These are phyloP conservation scores for Punctoribates punctum DNA, from an alignment of 2,888 invertebrate genomes.

Conservation along the genomic window DNA sequence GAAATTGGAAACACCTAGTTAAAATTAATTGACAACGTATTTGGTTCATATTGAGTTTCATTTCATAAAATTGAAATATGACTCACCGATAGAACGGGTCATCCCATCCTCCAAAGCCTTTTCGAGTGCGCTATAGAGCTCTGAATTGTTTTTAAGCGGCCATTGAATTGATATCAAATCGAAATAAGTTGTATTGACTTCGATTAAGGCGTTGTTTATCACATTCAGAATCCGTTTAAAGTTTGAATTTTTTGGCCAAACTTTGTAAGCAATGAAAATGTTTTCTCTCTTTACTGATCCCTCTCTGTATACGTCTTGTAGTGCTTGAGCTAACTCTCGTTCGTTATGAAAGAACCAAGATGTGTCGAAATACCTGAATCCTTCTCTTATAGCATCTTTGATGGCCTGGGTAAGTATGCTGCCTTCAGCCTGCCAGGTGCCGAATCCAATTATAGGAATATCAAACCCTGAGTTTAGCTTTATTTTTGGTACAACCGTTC, in stretches of 20 bases:
- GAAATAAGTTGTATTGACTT: not conserved
- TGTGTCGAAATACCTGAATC: constrained; percentile 52
- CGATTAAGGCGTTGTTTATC: not conserved
- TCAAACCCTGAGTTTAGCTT: not conserved
- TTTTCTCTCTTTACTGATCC: constrained; percentile 52
- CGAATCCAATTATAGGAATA: constrained; percentile 66
- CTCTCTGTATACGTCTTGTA: constrained; percentile 51
- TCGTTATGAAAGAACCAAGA: constrained; percentile 53
- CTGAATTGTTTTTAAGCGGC: not conserved
- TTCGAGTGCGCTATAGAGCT: constrained; percentile 28
- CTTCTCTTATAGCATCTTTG: constrained; percentile 40
- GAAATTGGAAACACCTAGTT: no score
- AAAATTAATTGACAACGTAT: no score
- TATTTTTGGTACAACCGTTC: not conserved
- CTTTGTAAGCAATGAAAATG: constrained; percentile 55
- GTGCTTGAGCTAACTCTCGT: constrained; percentile 52
- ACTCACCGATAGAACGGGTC: constrained; percentile 63
- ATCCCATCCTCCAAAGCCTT: constrained; percentile 57
- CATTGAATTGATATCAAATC: constrained; percentile 80
- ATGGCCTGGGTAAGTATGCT: constrained; percentile 52
- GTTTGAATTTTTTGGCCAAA: constrained; percentile 60
- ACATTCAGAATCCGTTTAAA: not conserved
- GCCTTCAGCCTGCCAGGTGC: constrained; percentile 72
- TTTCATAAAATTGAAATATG: no score
- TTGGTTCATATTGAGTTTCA: no score